Conservation (phyloP, 2,888 invertebrate species). For the Pandemis cinnamomeana region DNA sequence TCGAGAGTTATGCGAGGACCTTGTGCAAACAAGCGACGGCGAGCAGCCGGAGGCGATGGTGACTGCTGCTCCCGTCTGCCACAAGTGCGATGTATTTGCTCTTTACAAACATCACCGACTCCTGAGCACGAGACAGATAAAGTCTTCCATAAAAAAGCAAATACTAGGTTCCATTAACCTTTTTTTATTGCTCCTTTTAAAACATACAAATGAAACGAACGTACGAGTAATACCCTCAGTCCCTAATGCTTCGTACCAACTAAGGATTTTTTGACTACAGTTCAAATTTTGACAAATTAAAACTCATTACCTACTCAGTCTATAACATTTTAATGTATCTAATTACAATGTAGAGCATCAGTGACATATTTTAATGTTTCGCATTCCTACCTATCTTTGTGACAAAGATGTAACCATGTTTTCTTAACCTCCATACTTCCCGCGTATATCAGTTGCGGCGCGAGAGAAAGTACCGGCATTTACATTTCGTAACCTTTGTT, state of each 20-base stretch:
- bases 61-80: constrained; percentile 62
- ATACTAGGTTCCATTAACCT: constrained; percentile 51
- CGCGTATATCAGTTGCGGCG: constrained; percentile 70
- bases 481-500: constrained; percentile 72
- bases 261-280: background rate
- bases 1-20: constrained; percentile 75
- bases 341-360: constrained; percentile 29
- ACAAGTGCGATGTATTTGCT: constrained; percentile 77
- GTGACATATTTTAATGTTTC: constrained; percentile 56
- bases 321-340: background rate
- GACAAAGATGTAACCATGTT: constrained; percentile 72
- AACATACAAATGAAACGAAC: background rate
- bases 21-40: constrained; percentile 62
- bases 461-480: constrained; percentile 73
- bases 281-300: background rate
- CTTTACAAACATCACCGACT: constrained; percentile 72
- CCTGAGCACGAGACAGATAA: constrained; percentile 64
- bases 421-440: constrained; percentile 79
- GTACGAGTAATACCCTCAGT: too few relatives aligned
- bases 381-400: constrained; percentile 61
- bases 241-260: background rate
- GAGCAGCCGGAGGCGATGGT: constrained; percentile 49
- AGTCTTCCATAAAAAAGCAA: constrained; percentile 60
- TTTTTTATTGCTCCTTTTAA: constrained; percentile 27
- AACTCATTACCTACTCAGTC: background rate